These are phyloP conservation scores for Laupala kohalensis DNA, from an alignment of 1,140 invertebrate genomes.

Conservation along the genomic window DNA sequence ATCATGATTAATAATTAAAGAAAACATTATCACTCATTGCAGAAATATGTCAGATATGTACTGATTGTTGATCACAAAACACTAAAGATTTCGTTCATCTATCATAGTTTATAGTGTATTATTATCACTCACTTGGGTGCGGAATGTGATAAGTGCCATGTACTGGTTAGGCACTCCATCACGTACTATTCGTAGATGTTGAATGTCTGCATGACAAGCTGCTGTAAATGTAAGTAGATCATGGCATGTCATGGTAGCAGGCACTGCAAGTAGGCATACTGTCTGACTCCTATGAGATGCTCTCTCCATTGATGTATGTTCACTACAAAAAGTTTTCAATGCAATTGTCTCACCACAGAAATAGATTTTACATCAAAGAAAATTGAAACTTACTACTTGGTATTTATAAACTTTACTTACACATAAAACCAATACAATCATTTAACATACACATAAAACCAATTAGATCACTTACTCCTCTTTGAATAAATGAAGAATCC, in stretches of 20 bases:
- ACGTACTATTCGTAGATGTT: conserved; percentile 82
- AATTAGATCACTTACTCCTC: conserved; percentile 55
- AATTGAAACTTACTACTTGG: neutral
- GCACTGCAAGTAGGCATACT: conserved; percentile 84
- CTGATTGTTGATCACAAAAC: no score
- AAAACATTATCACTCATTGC: no score
- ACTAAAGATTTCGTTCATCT: no score
- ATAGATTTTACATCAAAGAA: neutral
- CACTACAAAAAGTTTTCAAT: conserved; percentile 35
- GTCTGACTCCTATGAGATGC: conserved; percentile 62
- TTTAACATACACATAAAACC: conserved; percentile 9
- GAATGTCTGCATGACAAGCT: conserved; percentile 78
- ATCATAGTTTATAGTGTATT: no score
- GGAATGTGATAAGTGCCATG: conserved; percentile 86
- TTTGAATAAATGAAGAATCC: conserved; percentile 91
- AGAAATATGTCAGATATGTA: no score
- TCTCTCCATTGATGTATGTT: conserved; percentile 33
- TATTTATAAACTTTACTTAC: neutral
- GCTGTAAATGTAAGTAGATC: conserved; percentile 91
- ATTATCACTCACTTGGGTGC: conserved; percentile 40
- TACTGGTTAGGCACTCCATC: conserved; percentile 84
- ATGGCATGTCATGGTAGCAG: conserved; percentile 81
- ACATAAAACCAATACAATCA: conserved; percentile 7
- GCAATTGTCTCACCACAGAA: neutral
- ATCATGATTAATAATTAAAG: no score